Evolutionary conservation across 2,888 invertebrate genomes (phyloP), one percentile per base, ranked within the genome.

Genomic region (Macrosoma leucophasiata): DNA sequence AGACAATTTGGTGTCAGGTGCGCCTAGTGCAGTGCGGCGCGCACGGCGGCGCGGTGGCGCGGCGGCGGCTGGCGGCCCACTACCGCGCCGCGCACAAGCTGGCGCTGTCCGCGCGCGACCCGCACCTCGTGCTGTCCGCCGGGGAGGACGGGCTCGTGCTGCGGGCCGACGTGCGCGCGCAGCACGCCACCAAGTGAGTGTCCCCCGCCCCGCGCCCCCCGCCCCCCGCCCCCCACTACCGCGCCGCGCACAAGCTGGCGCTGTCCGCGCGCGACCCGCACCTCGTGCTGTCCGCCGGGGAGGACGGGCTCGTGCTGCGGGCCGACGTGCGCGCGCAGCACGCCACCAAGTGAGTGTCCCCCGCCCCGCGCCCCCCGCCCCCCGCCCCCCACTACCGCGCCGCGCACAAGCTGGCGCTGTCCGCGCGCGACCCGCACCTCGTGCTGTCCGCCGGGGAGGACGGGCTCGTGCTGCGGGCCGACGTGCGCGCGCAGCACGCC

Each of bases 401-500:
- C 2, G 93, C 93, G 19, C 95, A 96, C 76, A 96, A 95, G 81
- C 74, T 97, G 47, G 90, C 94, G 31, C 82, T 94, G 43, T 87
- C 91, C 49, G 85, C 88, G 5, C 89, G 91, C 34, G 90, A 90
- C 46, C 93, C 94, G 0, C 91, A 93, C 62, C 74, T 91, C 33
- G 84, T 93, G 25, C 81, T 96, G 12, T 94, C 93, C 47, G 95
- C 91, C 46, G 97, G 95, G 1, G 96, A 96, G 77, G 97, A 97
- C 81, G 91, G 91, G 0, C 81, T 88, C 37, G 90, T 96, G 4
- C 88, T 91, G 58, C 90, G 90, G 54, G 90, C 92, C 45, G 97
- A 97, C 81, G 87, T 96, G 36, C 85, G 97, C 26, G 86, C 89
- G 41, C 86, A 87, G 14, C 89, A 88, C 60, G 86, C 91, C 11